Conservation (phyloP, 2,797 vertebrate species). For the Halcyon badia region DNA sequence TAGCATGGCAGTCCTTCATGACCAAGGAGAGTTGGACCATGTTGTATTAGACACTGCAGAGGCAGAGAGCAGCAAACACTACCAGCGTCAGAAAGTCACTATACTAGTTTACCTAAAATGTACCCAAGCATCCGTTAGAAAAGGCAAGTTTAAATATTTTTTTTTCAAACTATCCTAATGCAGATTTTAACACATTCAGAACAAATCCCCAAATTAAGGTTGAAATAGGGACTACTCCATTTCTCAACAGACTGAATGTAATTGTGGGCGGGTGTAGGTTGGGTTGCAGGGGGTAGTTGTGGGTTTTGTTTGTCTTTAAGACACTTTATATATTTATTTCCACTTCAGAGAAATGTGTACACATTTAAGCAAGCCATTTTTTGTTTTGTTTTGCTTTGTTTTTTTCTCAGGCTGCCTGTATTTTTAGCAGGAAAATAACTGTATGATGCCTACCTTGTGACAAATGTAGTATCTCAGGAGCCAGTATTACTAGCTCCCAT, state of each 20-base stretch:
- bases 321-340: background rate
- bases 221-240: background rate
- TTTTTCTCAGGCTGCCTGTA: background rate
- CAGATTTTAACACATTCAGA: background rate
- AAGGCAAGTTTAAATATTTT: background rate
- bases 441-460: background rate
- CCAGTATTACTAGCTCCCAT: background rate
- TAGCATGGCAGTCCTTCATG: background rate
- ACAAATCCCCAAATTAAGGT: background rate
- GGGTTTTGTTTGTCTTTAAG: background rate
- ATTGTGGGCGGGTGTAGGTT: background rate
- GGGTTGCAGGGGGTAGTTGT: background rate
- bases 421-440: background rate
- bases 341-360: background rate
- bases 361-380: fast-evolving
- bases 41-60: background rate
- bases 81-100: background rate
- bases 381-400: too few relatives aligned
- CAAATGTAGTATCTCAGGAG: background rate
- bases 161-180: too few relatives aligned
- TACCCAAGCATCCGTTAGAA: background rate
- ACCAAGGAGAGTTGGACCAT: background rate
- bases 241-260: background rate
- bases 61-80: background rate
- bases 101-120: background rate